phyloP scores from a whole-genome alignment of 2,797 vertebrate genomes.

The Hephaestus fuliginosus region DNA sequence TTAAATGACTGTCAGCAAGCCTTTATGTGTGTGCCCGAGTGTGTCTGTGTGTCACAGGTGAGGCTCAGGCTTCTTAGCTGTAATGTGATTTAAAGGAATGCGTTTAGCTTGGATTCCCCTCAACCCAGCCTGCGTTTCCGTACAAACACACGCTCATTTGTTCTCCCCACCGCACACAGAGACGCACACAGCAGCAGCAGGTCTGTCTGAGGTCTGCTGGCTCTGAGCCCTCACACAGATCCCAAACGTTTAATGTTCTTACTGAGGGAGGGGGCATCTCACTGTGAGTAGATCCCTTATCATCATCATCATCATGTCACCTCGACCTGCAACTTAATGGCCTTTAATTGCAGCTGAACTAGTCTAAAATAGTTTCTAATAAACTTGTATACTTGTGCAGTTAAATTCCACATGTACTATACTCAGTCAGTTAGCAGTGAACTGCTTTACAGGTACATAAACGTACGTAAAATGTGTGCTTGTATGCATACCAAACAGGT shows the following conservation, averaged over 20 bases:
- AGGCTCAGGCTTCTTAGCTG: constrained; percentile 19
- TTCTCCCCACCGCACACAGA: background rate
- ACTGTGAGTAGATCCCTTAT: constrained; percentile 9
- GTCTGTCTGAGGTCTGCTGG: constrained; percentile 23
- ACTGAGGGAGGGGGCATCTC: background rate
- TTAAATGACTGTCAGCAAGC: background rate
- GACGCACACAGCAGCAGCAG: background rate
- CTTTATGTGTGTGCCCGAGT: background rate
- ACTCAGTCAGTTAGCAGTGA: too few relatives aligned
- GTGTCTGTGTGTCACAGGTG: constrained; percentile 6
- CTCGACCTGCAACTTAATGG: background rate
- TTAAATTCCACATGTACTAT: too few relatives aligned
- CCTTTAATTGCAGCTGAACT: background rate
- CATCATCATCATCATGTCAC: constrained; percentile 17
- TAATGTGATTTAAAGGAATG: constrained; percentile 42
- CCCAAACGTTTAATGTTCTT: constrained; percentile 14
- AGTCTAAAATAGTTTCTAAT: background rate
- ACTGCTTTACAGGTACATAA: background rate
- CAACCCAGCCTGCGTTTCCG: background rate
- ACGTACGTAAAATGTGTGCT: background rate
- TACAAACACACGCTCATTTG: background rate
- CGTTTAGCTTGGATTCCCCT: constrained; percentile 6
- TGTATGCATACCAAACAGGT: background rate
- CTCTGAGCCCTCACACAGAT: constrained; percentile 30
- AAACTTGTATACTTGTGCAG: background rate